A percentile compares a stretch with the other conserved stretches of the same genome.
phyloP scores from a whole-genome alignment of 1,140 invertebrate genomes.

The Hormaphis cornu region DNA sequence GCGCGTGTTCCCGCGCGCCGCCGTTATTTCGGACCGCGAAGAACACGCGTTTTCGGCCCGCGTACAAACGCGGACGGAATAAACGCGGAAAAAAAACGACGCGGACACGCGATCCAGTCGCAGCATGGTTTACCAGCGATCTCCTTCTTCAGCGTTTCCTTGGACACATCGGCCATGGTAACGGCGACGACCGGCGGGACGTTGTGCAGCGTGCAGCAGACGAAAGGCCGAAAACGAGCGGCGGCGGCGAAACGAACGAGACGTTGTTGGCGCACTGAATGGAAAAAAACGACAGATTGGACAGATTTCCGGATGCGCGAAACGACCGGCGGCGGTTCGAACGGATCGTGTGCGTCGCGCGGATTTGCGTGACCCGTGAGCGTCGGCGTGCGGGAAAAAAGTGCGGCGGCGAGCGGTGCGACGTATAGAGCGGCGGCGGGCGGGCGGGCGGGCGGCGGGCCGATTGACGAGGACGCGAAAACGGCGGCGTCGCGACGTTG shows the following conservation, averaged over 20 bases:
- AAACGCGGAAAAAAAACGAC: not conserved
- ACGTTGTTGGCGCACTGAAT: not conserved
- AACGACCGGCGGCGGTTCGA: not conserved
- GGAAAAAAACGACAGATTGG: too few relatives aligned
- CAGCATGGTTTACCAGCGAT: slow-evolving; percentile 58
- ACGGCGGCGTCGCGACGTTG: slow-evolving; percentile 25
- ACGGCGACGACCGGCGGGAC: not conserved
- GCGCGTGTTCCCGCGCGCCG: too few relatives aligned
- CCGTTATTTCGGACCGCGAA: too few relatives aligned
- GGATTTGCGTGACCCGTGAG: not conserved
- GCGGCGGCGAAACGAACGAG: slow-evolving; percentile 9
- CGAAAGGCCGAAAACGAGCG: too few relatives aligned
- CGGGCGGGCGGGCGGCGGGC: not conserved
- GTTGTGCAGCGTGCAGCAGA: too few relatives aligned
- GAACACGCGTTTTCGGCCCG: too few relatives aligned
- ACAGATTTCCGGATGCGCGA: too few relatives aligned
- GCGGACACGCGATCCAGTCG: not conserved
- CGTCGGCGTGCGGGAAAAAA: not conserved
- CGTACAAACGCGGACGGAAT: not conserved
- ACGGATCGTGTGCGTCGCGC: not conserved
- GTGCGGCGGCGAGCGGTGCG: not conserved
- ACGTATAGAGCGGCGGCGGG: not conserved
- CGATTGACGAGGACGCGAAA: not conserved
- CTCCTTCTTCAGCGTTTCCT: slow-evolving; percentile 59
- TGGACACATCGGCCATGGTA: slow-evolving; percentile 55